A percentile compares a stretch with the other conserved stretches of the same genome.
These are phyloP conservation scores for Cryptotermes secundus DNA, from an alignment of 1,140 invertebrate genomes.

Conservation along the genomic window DNA sequence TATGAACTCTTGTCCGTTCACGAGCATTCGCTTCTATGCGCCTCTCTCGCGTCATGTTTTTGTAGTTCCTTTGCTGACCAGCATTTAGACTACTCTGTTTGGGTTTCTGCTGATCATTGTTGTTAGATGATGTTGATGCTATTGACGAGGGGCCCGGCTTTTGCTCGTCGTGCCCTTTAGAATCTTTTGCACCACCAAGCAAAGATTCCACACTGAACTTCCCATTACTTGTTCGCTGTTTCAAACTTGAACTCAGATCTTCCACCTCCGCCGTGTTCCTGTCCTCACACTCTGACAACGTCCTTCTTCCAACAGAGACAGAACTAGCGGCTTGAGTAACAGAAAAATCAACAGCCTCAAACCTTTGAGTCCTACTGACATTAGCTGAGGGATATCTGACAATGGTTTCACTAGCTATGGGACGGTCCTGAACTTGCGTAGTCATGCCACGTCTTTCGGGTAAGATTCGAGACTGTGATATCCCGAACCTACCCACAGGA, in stretches of 20 bases:
- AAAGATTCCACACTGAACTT: constrained; percentile 45
- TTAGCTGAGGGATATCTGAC: neutral
- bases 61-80: constrained; percentile 83
- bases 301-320: neutral
- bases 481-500: too few relatives aligned
- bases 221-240: neutral
- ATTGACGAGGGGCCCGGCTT: constrained; percentile 23
- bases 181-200: constrained; percentile 38
- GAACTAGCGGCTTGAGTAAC: neutral
- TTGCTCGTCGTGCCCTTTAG: constrained; percentile 5
- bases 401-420: neutral
- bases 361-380: neutral
- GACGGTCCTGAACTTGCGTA: too few relatives aligned
- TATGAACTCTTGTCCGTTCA: constrained; percentile 89
- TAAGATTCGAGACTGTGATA: too few relatives aligned
- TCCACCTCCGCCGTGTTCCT: neutral
- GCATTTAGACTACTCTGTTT: neutral
- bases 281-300: neutral
- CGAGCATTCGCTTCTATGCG: constrained; percentile 91
- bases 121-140: constrained; percentile 28
- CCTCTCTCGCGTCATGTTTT: constrained; percentile 90
- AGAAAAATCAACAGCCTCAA: neutral
- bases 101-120: neutral
- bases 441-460: too few relatives aligned
- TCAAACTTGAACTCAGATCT: neutral